Conservation (phyloP, 2,113 vertebrate genomes). For the Stigmatopora nigra region DNA sequence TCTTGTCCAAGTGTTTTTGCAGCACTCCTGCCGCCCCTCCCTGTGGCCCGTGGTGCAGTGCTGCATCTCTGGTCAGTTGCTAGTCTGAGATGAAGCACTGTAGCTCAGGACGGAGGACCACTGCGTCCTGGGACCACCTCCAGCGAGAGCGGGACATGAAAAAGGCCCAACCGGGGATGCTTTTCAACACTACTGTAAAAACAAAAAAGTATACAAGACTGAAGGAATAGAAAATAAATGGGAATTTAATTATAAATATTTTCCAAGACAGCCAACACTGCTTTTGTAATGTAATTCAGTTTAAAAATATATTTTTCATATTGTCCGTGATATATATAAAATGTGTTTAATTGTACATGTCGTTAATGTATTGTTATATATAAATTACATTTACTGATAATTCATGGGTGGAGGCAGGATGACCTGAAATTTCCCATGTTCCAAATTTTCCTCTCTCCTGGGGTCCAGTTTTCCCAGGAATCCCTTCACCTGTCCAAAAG, state of each 20-base stretch:
- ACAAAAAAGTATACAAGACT: neutral
- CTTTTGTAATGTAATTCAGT: neutral
- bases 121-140: neutral
- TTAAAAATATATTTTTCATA: neutral
- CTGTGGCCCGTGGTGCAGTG: conserved; percentile 97
- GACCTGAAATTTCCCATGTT: neutral
- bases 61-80: conserved; percentile 99
- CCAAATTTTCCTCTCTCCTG: conserved; percentile 75
- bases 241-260: too few species aligned
- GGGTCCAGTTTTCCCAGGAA: conserved; percentile 99
- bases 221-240: too few species aligned
- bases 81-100: conserved; percentile 99
- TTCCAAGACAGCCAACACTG: neutral
- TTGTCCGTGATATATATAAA: neutral
- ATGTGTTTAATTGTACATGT: neutral
- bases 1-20: neutral
- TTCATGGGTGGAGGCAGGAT: neutral
- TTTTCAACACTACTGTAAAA: neutral
- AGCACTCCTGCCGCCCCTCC: conserved; percentile 22
- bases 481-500: conserved; percentile 84
- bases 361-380: neutral
- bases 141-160: neutral
- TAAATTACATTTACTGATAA: neutral
- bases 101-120: conserved; percentile 84
- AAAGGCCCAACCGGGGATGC: neutral